Evolutionary conservation across 2,797 vertebrate species (phyloP).

Genomic region (Fringilla coelebs): DNA sequence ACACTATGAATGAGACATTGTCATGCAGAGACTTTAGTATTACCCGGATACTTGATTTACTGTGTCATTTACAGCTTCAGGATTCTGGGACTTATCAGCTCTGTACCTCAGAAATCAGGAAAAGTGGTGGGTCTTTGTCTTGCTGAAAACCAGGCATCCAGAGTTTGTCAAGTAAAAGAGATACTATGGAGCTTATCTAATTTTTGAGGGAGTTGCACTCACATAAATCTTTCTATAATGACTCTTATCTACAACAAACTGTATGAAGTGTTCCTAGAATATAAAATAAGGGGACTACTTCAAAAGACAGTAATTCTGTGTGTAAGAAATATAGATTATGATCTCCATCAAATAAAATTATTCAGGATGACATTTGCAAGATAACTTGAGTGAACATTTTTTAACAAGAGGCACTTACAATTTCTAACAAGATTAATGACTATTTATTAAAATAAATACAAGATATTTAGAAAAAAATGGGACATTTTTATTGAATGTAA

Average conservation of each 20-base stretch:
- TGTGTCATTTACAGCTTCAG: neutral
- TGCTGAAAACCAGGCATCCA: neutral
- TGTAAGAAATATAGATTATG: neutral
- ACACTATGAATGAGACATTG: neutral
- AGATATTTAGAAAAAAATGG: neutral
- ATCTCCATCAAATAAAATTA: neutral
- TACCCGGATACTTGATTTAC: neutral
- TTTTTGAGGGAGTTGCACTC: neutral
- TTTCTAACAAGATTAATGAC: neutral
- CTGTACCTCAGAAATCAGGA: neutral
- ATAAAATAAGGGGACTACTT: neutral
- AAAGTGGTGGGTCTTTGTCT: neutral
- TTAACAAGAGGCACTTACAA: neutral
- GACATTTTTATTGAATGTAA: neutral
- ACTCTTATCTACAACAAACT: neutral
- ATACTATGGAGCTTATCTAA: neutral
- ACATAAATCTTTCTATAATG: neutral
- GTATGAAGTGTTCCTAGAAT: neutral
- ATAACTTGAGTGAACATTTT: neutral
- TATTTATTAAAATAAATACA: neutral
- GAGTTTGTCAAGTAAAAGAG: neutral
- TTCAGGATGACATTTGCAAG: neutral
- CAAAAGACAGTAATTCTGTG: neutral
- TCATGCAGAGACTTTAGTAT: neutral
- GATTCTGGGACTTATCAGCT: neutral